These are phyloP conservation scores for Theocolax elegans DNA, from an alignment of 1,140 invertebrate species.

Conservation along the genomic window DNA sequence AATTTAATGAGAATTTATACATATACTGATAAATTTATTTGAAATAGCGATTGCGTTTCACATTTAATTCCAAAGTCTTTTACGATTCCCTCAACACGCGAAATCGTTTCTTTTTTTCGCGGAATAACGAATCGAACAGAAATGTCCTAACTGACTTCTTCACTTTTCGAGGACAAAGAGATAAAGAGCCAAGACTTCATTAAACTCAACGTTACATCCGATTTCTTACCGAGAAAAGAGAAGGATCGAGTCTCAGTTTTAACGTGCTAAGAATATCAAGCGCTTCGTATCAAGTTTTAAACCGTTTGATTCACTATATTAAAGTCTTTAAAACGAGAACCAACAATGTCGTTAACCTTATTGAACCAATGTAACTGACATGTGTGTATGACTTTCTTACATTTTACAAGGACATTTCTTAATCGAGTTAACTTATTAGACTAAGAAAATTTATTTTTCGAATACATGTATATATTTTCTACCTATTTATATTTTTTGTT, in stretches of 20 bases:
- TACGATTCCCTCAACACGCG: no score
- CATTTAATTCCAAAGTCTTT: no score
- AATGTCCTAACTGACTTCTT: background rate
- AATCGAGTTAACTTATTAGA: background rate
- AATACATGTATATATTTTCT: no score
- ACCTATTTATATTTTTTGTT: no score
- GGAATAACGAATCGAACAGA: background rate
- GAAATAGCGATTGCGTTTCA: no score
- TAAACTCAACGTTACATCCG: slow-evolving; percentile 25
- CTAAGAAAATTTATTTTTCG: background rate
- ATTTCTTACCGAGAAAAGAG: slow-evolving; percentile 26
- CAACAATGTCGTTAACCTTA: slow-evolving; percentile 28
- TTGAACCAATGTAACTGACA: background rate
- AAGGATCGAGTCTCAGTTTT: background rate
- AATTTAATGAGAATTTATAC: no score
- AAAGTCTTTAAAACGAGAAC: slow-evolving; percentile 29
- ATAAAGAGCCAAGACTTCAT: slow-evolving; percentile 22
- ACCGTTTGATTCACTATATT: slow-evolving; percentile 22
- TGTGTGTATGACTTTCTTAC: background rate
- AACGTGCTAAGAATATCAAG: slow-evolving; percentile 24
- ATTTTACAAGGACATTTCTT: background rate
- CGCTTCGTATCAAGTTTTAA: slow-evolving; percentile 10
- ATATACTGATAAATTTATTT: no score
- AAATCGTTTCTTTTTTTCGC: no score
- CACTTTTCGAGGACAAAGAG: slow-evolving; percentile 15